Evolutionary conservation across 2,113 vertebrate species (phyloP), one percentile per base, ranked within the genome.

Genomic region (Spea multiplicata): DNA sequence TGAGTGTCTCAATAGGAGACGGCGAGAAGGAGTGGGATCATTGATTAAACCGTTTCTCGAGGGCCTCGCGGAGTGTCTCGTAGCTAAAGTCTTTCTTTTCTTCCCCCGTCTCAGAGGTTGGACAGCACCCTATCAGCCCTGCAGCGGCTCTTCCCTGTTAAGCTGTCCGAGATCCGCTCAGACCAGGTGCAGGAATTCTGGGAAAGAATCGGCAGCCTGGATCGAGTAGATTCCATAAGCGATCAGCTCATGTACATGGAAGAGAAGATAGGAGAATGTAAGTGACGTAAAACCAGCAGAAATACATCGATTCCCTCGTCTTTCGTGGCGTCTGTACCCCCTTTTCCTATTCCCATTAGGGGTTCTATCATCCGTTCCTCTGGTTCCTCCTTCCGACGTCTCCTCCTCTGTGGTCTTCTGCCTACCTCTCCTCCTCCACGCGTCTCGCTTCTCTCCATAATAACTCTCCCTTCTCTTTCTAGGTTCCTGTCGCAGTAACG

Each of bases 231-330:
- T n/a, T 89, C 86, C 2, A 80, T 90, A 46, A 88, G 88, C 2
- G 86, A 90, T 65, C 88, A 90, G 76, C 71, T 90, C 78, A 83
- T 88, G 75, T 82, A 85, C 65, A 83, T 90, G 83, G 88, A 90
- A 78, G 88, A 90, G 75, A 81, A 73, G 71, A 85, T 90, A 8
- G 86, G 86, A 0, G 30, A 84, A 75, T 90, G 88, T 88, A 81
- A 90, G 87, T 88, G 14, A 16, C 7, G 8, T 65, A 2, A 8
- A 65, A 30, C 30, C 7, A 30, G 1, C 8, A 14, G 17, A 30
- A 30, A 30, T 30, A 30, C 30, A 6, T 6, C 52, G n/a, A n/a
- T n/a, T n/a, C n/a, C n/a, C n/a, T n/a, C n/a, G n/a, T n/a, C n/a
- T n/a, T n/a, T n/a, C n/a, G n/a, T n/a, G n/a, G n/a, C n/a, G n/a